Percentiles rank a stretch among this genome's conserved stretches.
phyloP scores from a whole-genome alignment of 2,888 invertebrate species.

The Pycnomerus fuliginosus region DNA sequence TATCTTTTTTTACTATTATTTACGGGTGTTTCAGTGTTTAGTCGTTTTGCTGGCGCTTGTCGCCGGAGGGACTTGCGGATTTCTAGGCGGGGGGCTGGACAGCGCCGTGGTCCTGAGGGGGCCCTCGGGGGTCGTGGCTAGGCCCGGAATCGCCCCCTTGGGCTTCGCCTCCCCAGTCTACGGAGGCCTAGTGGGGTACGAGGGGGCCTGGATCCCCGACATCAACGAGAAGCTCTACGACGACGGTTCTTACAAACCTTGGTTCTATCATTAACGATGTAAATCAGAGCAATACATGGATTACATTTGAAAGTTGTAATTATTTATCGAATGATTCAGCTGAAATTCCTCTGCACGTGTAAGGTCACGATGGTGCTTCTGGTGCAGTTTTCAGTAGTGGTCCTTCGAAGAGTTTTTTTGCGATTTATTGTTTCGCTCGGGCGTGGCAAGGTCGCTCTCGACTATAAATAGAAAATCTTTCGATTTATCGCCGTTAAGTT shows the following conservation, averaged over 20 bases:
- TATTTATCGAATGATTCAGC: too few relatives aligned
- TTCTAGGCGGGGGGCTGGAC: slow-evolving; percentile 7
- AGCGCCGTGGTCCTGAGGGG: slow-evolving; percentile 11
- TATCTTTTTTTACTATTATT: slow-evolving; percentile 5
- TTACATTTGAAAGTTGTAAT: too few relatives aligned
- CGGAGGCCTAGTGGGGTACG: slow-evolving; percentile 5
- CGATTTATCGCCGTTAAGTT: slow-evolving; percentile 25
- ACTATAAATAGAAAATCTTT: slow-evolving; percentile 35
- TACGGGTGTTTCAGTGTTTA: slow-evolving; percentile 13
- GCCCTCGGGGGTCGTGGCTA: slow-evolving; percentile 10
- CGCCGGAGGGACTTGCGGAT: slow-evolving; percentile 11
- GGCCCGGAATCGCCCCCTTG: slow-evolving; percentile 1
- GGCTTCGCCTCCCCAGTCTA: slow-evolving; percentile 4
- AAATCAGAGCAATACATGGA: too few relatives aligned
- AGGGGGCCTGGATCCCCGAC: slow-evolving; percentile 35
- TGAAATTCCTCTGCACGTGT: too few relatives aligned
- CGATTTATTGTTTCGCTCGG: too few relatives aligned
- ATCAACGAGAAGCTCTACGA: slow-evolving; percentile 33
- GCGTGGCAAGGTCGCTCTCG: slow-evolving; percentile 40
- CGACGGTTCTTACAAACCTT: slow-evolving; percentile 34
- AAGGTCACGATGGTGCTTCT: too few relatives aligned
- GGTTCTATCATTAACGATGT: too few relatives aligned
- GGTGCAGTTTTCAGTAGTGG: too few relatives aligned
- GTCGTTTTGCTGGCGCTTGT: slow-evolving; percentile 17
- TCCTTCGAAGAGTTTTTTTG: too few relatives aligned